A percentile compares a stretch with the other conserved stretches of the same genome.
These are phyloP conservation scores for Zalophus californianus DNA, from an alignment of 2,797 vertebrate species.

Conservation along the genomic window DNA sequence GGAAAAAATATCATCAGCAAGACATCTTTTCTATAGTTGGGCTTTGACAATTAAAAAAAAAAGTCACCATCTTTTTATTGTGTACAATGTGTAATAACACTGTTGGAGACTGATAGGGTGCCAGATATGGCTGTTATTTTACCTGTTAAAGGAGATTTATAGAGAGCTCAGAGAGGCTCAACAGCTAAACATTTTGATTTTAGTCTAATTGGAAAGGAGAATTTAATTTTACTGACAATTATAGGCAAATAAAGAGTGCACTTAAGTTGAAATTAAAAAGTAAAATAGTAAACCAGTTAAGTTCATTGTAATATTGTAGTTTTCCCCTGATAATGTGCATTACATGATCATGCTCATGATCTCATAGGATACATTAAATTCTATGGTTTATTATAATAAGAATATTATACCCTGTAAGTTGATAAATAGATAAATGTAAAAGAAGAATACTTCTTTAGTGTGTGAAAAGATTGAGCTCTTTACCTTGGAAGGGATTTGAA, in stretches of 20 bases:
- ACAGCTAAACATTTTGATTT: constrained; percentile 77
- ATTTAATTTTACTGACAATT: constrained; percentile 81
- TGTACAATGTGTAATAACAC: constrained; percentile 65
- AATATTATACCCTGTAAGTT: constrained; percentile 25
- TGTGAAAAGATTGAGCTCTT: constrained; percentile 65
- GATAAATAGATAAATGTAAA: constrained; percentile 55
- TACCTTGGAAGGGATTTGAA: constrained; percentile 76
- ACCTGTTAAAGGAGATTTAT: constrained; percentile 74
- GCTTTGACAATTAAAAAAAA: constrained; percentile 55
- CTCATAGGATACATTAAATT: constrained; percentile 57
- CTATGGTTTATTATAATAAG: constrained; percentile 57
- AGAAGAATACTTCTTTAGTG: not conserved
- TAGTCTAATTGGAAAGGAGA: constrained; percentile 70
- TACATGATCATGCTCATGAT: constrained; percentile 47
- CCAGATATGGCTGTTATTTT: constrained; percentile 73
- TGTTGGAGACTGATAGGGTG: constrained; percentile 71
- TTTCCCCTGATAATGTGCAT: constrained; percentile 53
- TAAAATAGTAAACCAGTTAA: constrained; percentile 68
- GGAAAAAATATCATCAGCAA: not conserved
- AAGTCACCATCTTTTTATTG: constrained; percentile 60
- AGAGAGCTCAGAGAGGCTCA: constrained; percentile 66
- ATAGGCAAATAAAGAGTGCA: constrained; percentile 59
- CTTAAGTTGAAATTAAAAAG: constrained; percentile 77
- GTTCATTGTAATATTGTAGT: constrained; percentile 64
- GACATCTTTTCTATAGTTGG: constrained; percentile 33